Conservation (phyloP, 1,140 invertebrate species). For the Sesamia nonagrioides region DNA sequence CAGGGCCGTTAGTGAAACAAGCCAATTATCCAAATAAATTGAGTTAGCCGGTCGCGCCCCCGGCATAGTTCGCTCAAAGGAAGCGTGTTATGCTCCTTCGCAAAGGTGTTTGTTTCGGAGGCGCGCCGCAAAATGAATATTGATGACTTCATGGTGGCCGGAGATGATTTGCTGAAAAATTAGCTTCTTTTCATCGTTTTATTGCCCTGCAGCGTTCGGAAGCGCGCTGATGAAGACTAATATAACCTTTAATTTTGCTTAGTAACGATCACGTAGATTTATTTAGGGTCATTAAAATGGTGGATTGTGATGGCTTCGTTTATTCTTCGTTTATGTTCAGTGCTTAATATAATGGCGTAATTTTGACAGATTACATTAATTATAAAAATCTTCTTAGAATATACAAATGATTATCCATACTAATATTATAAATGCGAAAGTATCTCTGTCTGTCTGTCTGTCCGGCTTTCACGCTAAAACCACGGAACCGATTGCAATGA, state of each 20-base stretch:
- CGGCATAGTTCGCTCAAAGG: constrained; percentile 82
- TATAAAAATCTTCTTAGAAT: background rate
- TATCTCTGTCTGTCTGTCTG: no score
- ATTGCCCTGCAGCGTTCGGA: constrained; percentile 72
- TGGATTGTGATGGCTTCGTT: constrained; percentile 31
- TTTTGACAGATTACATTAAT: constrained; percentile 11
- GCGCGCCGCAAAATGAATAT: constrained; percentile 86
- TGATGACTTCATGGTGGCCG: constrained; percentile 85
- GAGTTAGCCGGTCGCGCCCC: constrained; percentile 74
- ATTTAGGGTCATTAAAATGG: constrained; percentile 57
- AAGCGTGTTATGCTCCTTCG: constrained; percentile 74
- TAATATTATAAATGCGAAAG: no score
- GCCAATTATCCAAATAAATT: constrained; percentile 85
- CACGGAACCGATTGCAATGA: no score
- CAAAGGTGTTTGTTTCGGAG: constrained; percentile 85
- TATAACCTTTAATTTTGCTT: constrained; percentile 84
- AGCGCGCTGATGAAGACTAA: constrained; percentile 83
- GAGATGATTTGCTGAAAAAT: constrained; percentile 87
- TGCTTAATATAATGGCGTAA: background rate
- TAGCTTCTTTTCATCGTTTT: constrained; percentile 85
- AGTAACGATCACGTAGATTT: constrained; percentile 77
- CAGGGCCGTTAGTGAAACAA: constrained; percentile 77
- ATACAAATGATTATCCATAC: no score
- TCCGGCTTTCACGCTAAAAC: no score
- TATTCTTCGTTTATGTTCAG: constrained; percentile 32